Base-by-base conservation (phyloP, 1,140 invertebrate genomes). In the Cephus cinctus region DNA sequence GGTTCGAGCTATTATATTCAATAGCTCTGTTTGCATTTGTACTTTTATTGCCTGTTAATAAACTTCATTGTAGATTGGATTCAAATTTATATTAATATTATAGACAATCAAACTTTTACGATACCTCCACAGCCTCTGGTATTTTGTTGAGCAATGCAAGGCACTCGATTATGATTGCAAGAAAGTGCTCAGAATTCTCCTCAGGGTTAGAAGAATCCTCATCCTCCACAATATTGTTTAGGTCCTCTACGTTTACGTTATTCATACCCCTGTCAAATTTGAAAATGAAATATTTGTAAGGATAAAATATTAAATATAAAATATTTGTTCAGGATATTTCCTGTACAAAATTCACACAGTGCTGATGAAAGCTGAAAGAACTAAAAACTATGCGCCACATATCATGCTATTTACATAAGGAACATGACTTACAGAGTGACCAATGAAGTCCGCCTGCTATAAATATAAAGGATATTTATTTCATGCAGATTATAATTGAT, bases 121-220 rank as follows among this genome's bases (percentile, higher is more conserved):
- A 59, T 71, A 91, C 88, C 78, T 91, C 90, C 27, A 93, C 82
- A 14, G 90, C 86, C 63, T 92, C 90, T 20, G 90, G 86, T 52
- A 95, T 76, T 70, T 90, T 92, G 43, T 88, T 85, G 31, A 97
- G 74, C 35, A 91, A 81, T n/a, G 85, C 88, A 21, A 96, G 79
- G 52, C 92, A 93, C 69, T 94, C 90, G 3, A 94, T 83, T 20
- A 94, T 80, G 57, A 94, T 87, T 56, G 87, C 83, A 57, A 94
- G 83, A 60, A 89, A 89, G 59, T 88, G 80, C 55, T 80, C 80
- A 23, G 82, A 78, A 68, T 88, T 84, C 43, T 84, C 79, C 61
- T 89, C 86, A 3, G 85, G 83, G 69, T 88, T 83, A 14, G 69
- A 56, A 16, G 74, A 63, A 59, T 82, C 79, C 31, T 83, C 74